Base-by-base conservation (phyloP, 2,113 vertebrate species). In the Indicator indicator region DNA sequence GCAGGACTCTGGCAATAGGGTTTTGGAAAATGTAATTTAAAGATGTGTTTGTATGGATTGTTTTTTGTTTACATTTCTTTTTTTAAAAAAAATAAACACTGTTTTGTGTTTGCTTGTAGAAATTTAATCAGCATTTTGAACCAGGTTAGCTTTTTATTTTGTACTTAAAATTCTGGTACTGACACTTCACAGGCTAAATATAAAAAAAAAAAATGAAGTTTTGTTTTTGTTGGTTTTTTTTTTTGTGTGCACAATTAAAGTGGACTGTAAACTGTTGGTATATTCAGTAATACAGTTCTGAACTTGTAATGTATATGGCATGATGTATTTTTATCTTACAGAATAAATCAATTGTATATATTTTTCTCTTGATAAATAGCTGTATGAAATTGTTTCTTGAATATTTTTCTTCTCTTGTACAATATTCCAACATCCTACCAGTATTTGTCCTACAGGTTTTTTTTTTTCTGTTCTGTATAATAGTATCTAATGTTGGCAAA, bases 341-440 rank as follows among this genome's bases (percentile, higher is more conserved):
- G 98, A 99, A 98, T 98, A 98, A 99, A 98, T 99, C 98, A 98
- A 99, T 98, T 99, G 99, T 99, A 99, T 99, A 99, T 99, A 99
- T 98, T 99, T 99, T 99, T 98, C 97, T 99, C 99, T 98, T 98
- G 98, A 99, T 98, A 99, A 99, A 99, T 99, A 99, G 98, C 98
- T 99, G 98, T 99, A 99, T 98, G 98, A 99, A 99, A 99, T 99
- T 98, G 98, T 99, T 99, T 99, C 98, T 98, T 98, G 98, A 98
- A 98, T 99, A 99, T 99, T 99, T 99, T 99, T 99, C 99, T 99
- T 98, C 98, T 99, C 98, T 98, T 99, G 98, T 98, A 99, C 98
- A 98, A 98, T 98, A 99, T 97, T 98, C 98, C 98, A 98, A 98
- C 98, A 98, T 98, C 98, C 98, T 98, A 98, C 99, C 99, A 99